Base-by-base conservation (phyloP, 2,113 vertebrate species). In the Thunnus thynnus region DNA sequence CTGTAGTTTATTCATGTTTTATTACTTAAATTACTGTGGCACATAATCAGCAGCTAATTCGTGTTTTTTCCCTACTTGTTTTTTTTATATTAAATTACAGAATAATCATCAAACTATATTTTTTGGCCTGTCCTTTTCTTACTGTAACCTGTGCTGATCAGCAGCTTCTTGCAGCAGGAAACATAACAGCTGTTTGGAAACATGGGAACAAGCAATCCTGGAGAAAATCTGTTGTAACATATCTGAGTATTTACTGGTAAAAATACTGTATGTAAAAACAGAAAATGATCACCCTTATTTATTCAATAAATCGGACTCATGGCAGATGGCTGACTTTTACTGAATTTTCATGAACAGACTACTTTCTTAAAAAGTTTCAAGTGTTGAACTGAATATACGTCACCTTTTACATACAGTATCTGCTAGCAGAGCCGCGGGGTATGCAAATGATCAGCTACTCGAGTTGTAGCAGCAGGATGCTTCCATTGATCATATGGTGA, bases 391-490 rank as follows among this genome's bases (percentile, higher is more conserved):
- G 41, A 72, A 76, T 57, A 13, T 55, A 58, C 4, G 25, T 61
- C n/a, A 18, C 48, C 17, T 52, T 51, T 60, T 47, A 52, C 7
- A 25, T 17, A n/a, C 11, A 48, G 41, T 3, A 27, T 30, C 48
- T 67, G 54, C 11, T 55, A 51, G 47, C 52, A 47, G 16, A 44
- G 25, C 58, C 13, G 63, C 47, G 17, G 18, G 57, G 16, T 27
- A 76, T 72, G 51, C 27, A 74, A 82, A 86, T 67, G 13, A 72
- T 50, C 72, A 72, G 65, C 79, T 57, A 76, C 47, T 17, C 7
- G 30, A 27, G 46, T 51, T 32, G 16, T 14, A 54, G 78, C 68
- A 63, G 75, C 20, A 0, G 61, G 60, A 54, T 50, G 47, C 46
- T 20, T 25, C 51, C 50, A 54, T 11, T 64, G 65, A 79, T 66